Conservation (phyloP, 2,797 vertebrate species). For the Monodelphis domestica region DNA sequence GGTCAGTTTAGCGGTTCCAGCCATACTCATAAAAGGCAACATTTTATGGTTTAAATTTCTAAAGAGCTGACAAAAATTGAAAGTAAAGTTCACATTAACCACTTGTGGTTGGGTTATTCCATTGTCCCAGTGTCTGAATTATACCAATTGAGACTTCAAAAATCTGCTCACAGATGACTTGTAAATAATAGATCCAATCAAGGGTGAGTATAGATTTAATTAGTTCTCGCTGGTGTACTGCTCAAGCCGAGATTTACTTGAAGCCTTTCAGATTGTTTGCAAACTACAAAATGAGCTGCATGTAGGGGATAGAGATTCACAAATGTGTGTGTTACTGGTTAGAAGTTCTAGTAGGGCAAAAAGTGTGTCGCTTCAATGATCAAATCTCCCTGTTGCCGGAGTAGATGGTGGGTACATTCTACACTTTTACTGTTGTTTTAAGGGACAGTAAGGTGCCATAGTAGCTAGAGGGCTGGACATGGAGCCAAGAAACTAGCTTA, state of each 20-base stretch:
- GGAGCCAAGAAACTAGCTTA: neutral
- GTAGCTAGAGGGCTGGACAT: neutral
- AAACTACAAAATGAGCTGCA: neutral
- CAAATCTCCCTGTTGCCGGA: neutral
- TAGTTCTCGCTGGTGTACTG: neutral
- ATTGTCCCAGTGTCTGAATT: neutral
- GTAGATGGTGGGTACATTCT: neutral
- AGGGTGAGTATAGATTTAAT: neutral
- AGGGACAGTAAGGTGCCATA: neutral
- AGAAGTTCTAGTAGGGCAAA: neutral
- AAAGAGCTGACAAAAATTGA: conserved; percentile 43
- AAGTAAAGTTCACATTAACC: neutral
- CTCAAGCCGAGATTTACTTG: neutral
- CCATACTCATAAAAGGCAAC: neutral
- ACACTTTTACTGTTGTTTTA: neutral
- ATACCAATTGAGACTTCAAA: neutral
- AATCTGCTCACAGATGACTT: neutral
- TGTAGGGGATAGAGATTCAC: neutral
- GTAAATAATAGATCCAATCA: neutral
- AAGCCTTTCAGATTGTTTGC: neutral
- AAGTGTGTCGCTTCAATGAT: neutral
- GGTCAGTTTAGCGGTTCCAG: neutral
- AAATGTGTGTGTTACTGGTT: neutral
- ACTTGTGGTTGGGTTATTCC: conserved; percentile 47
- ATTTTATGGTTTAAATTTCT: neutral